Evolutionary conservation across 2,888 invertebrate genomes (phyloP).

Genomic region (Zele albiditarsus): DNA sequence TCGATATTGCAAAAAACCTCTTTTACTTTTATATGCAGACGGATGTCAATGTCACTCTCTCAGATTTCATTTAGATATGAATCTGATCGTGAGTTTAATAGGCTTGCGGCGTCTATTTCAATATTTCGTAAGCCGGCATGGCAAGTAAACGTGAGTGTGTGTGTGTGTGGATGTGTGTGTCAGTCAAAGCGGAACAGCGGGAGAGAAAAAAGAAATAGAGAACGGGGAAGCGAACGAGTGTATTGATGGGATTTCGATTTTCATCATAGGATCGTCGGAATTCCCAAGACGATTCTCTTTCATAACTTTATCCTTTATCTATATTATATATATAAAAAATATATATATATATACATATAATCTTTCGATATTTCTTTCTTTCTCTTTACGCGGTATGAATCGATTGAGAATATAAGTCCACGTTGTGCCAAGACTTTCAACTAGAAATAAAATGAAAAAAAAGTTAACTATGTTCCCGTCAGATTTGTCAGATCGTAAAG

Average conservation of each 20-base stretch:
- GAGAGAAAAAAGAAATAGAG: constrained; percentile 42
- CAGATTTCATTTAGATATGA: constrained; percentile 36
- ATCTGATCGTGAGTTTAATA: constrained; percentile 27
- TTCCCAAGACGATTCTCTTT: constrained; percentile 30
- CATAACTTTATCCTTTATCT: constrained; percentile 29
- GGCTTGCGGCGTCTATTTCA: constrained; percentile 39
- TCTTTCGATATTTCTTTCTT: not conserved
- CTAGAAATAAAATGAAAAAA: constrained; percentile 30
- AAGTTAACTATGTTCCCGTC: constrained; percentile 55
- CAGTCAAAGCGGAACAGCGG: not conserved
- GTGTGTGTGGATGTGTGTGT: too few species aligned
- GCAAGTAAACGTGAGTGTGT: not conserved
- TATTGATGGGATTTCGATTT: constrained; percentile 42
- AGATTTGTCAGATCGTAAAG: constrained; percentile 65
- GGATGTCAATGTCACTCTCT: constrained; percentile 24
- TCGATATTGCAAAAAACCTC: constrained; percentile 22
- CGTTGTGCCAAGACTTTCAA: constrained; percentile 38
- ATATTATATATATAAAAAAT: not conserved
- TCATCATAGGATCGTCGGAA: constrained; percentile 40
- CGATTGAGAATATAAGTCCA: constrained; percentile 36
- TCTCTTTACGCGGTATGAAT: constrained; percentile 1
- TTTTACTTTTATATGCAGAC: not conserved
- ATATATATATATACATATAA: not conserved
- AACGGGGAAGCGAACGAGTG: constrained; percentile 40
- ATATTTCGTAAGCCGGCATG: constrained; percentile 23